phyloP scores from a whole-genome alignment of 2,888 invertebrate genomes.

The Gasteruption jaculator region DNA sequence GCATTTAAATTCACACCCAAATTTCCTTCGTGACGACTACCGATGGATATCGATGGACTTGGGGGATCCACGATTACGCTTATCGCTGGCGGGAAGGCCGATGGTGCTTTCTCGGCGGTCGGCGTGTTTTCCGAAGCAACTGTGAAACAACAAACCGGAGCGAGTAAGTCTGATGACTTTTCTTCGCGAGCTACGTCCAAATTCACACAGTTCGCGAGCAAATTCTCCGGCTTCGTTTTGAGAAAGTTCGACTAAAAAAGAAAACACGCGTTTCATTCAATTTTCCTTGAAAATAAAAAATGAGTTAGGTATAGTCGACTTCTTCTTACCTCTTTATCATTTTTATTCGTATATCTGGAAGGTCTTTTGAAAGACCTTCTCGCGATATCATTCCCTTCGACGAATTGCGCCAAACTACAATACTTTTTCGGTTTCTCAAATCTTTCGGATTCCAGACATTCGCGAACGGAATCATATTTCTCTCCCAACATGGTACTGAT shows the following conservation, averaged over 20 bases:
- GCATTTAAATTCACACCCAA: conserved; percentile 27
- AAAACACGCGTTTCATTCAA: too few species aligned
- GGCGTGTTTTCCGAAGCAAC: conserved; percentile 33
- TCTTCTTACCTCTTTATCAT: conserved; percentile 30
- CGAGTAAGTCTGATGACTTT: conserved; percentile 31
- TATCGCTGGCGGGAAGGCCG: conserved; percentile 44
- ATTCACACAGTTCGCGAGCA: conserved; percentile 10
- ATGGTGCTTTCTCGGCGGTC: conserved; percentile 29
- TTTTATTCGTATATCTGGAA: conserved; percentile 22
- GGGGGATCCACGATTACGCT: conserved; percentile 50
- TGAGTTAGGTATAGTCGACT: background rate
- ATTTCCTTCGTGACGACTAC: conserved; percentile 35
- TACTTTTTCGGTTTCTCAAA: conserved; percentile 61
- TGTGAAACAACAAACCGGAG: conserved; percentile 38
- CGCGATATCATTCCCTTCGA: conserved; percentile 79
- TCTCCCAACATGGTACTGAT: conserved; percentile 65
- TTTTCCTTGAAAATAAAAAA: conserved; percentile 14
- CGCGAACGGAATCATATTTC: conserved; percentile 59
- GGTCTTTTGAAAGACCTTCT: conserved; percentile 67
- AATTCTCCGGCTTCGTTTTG: conserved; percentile 8
- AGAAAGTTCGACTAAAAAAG: too few species aligned
- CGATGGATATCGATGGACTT: conserved; percentile 47
- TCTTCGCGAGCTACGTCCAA: conserved; percentile 16
- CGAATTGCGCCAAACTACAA: conserved; percentile 77
- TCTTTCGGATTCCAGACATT: conserved; percentile 55